Base-by-base conservation (phyloP, 1,140 invertebrate species). In the Trachymyrmex cornetzi region DNA sequence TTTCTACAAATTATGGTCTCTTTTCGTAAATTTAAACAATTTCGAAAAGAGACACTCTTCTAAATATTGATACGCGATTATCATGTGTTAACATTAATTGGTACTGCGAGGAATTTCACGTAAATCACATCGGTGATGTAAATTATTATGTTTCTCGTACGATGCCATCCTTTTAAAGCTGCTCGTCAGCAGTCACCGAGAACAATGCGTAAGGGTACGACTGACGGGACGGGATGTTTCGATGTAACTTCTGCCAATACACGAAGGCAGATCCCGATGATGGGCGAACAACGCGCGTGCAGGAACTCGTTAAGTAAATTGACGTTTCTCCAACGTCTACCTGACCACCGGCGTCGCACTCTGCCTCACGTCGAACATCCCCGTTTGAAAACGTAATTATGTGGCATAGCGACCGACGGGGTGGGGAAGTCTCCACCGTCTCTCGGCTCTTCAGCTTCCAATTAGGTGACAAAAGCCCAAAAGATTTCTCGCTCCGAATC, bases 221-320 rank as follows among this genome's bases (percentile, higher is more conserved):
- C 30, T 63, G 90, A 87, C 89, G 50, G 71, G 75, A 61, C 66
- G 59, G 87, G 24, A 67, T 53, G 74, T 50, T 64, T 69, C 87
- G 48, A 44, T 30, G 87, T 63, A 84, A 87, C 87, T 77, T 90
- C 50, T 75, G 77, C 79, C 64, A 82, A 89, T 81, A 81, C 64
- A 77, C 71, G 66, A 64, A 57, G 77, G 30, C 44, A 71, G 66
- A 74, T 72, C 88, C 27, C n/a, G 67, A 72, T 84, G 79, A 72
- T 53, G 85, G 57, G 24, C 66, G 85, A 84, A 87, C 77, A 84
- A 87, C 55, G 85, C 79, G 67, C 59, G 77, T 55, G 79, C 79
- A 84, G 74, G 71, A 80, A 67, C 77, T 90, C 87, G 61, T 90
- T 88, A 86, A 86, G 57, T 66, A 88, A 90, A 90, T 88, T 81